Conservation (phyloP, 2,113 vertebrate species). For the Mobula hypostoma region DNA sequence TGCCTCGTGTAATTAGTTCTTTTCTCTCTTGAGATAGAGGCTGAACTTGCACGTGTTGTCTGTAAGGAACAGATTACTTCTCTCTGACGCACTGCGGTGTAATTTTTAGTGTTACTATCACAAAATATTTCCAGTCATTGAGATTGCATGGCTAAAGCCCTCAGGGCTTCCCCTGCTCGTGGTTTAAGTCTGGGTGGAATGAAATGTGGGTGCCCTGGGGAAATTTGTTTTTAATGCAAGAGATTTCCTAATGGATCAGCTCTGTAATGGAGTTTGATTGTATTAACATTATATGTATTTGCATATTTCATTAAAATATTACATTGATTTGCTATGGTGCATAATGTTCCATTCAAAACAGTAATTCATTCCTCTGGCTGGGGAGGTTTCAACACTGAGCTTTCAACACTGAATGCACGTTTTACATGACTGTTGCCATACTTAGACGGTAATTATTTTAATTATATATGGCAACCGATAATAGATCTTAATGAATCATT, state of each 20-base stretch:
- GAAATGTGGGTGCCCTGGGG: not conserved
- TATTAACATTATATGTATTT: not conserved
- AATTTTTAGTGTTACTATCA: not conserved
- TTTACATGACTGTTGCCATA: not conserved
- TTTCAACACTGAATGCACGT: not conserved
- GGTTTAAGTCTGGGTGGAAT: too few relatives aligned
- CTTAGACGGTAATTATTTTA: constrained; percentile 3
- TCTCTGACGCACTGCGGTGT: not conserved
- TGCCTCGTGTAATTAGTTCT: too few relatives aligned
- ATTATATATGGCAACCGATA: constrained; percentile 24
- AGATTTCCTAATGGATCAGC: too few relatives aligned
- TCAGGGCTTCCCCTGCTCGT: not conserved
- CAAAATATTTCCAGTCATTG: not conserved
- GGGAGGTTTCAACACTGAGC: not conserved
- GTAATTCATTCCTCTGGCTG: not conserved
- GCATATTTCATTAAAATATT: not conserved
- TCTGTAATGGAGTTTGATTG: not conserved
- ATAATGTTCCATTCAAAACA: not conserved
- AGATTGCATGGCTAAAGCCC: not conserved
- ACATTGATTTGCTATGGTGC: not conserved
- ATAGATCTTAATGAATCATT: constrained; percentile 11
- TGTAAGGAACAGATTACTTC: not conserved
- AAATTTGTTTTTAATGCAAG: not conserved
- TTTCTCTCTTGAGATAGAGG: not conserved
- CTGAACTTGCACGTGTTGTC: not conserved